Base-by-base conservation (phyloP, 2,888 invertebrate species). In the Cylloceria caligata region DNA sequence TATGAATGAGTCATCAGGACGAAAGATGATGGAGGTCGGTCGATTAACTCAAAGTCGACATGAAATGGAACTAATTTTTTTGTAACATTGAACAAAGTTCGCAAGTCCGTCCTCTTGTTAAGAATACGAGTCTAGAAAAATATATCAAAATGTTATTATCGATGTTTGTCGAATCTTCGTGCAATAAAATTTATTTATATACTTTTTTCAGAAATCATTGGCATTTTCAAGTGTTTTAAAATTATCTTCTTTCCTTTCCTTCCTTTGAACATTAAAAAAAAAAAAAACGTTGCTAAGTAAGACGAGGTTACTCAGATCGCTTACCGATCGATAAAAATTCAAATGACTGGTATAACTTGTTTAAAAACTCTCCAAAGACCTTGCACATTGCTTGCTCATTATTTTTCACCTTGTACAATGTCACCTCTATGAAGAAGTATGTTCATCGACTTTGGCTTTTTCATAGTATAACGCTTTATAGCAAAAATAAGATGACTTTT, bases 101-200 rank as follows among this genome's bases (percentile, higher is more conserved):
- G 9, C 6, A 1, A 39, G 16, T 24, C 5, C 0, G 7, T 24
- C 0, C 0, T 21, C 3, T 9, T 0, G n/a, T 52, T 21, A 3
- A 36, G n/a, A 13, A 19, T 13, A 34, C 16, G 9, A 52, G 21
- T 16, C 16, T 2, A 42, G 4, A 36, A 34, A 39, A 21, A 21
- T 45, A 16, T 42, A 73, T 73, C 42, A 47, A 72, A 60, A 60
- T 72, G 45, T 69, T 69, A 39, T 42, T 75, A 16, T 39, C 65
- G 45, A 69, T 68, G 39, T 68, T 27, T 45, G 55, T 19, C 73
- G 49, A 62, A 21, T 39, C 52, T 27, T 3, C 30, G 24, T 16
- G 67, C 24, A 69, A 80, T 69, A 68, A 74, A 74, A 45, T 16
- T n/a, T 21, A 7, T 74, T 69, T 69, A 6, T n/a, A 75, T 71